phyloP scores from a whole-genome alignment of 2,888 invertebrate species.

The Cheilosia scutellata region DNA sequence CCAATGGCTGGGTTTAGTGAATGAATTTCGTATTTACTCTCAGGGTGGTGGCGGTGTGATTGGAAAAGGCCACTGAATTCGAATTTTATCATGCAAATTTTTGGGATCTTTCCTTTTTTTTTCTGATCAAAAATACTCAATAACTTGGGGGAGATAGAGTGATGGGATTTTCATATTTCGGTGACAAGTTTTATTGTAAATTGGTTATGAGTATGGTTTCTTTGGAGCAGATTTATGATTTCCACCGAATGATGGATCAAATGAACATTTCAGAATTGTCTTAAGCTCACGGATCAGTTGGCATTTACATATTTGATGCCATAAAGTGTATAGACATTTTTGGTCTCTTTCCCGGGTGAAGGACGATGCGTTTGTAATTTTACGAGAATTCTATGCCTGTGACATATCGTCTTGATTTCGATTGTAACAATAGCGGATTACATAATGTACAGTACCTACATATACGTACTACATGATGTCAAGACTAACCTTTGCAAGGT shows the following conservation, averaged over 20 bases:
- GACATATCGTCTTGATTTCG: no score
- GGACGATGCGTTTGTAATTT: no score
- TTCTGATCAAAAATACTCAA: constrained; percentile 47
- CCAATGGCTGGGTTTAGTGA: constrained; percentile 27
- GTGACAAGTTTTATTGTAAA: constrained; percentile 62
- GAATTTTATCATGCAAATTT: constrained; percentile 72
- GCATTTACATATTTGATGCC: background rate
- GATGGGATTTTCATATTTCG: constrained; percentile 65
- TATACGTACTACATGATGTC: no score
- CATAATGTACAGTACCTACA: no score
- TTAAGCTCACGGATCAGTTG: constrained; percentile 6
- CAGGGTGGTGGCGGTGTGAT: constrained; percentile 6
- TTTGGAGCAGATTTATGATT: constrained; percentile 47
- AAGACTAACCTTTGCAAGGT: no score
- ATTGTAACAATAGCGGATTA: no score
- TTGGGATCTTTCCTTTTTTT: constrained; percentile 32
- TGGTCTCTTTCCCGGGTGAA: no score
- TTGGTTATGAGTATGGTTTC: constrained; percentile 33
- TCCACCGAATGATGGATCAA: constrained; percentile 23
- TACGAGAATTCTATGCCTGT: no score
- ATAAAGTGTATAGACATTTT: background rate
- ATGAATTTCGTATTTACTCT: constrained; percentile 51
- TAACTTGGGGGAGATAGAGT: constrained; percentile 38
- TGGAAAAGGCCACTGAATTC: constrained; percentile 59
- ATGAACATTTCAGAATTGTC: constrained; percentile 3